Base-by-base conservation (phyloP, 2,797 vertebrate species). In the Peromyscus eremicus region DNA sequence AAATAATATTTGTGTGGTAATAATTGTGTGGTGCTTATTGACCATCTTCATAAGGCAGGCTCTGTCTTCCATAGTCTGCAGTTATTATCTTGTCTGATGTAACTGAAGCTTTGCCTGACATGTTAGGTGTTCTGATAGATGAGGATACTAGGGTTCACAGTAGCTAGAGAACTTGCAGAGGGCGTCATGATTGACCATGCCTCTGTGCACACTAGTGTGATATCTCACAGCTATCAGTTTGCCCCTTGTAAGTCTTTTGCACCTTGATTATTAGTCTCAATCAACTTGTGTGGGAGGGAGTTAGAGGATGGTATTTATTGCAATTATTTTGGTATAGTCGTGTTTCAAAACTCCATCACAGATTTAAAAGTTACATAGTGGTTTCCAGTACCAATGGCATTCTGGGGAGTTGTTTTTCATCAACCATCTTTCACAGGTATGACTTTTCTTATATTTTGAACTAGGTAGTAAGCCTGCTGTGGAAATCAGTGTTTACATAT, bases 121-220 rank as follows among this genome's bases (percentile, higher is more conserved):
- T 5, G 55, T 29, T 11, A 49, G 34, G 2, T n/a, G 75, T 32
- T 86, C 23, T 89, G 6, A 11, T 29, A 75, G 64, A 68, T 5
- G 79, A 40, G 14, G 75, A 40, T 9, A 11, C 49, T 25, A 87
- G 66, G 29, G 57, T 80, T 80, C 13, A 4, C 14, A 82, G 62
- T 76, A 43, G 32, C n/a, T 62, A 17, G n/a, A 81, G n/a, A 88
- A 34, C 62, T 80, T 76, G 17, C 23, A 11, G 1, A 83, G 25
- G 34, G 6, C 19, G n/a, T 14, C 1, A 0, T 4, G n/a, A 60
- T 43, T 16, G 25, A 3, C 3, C 27, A 1, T 21, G 12, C 2
- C 34, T 70, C 37, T n/a, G 23, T 52, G 37, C 23, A 37, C 6
- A n/a, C 17, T 34, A n/a, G 32, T 73, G 25, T 34, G 7, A 32